These are phyloP conservation scores for Anaspis maculata DNA, from an alignment of 2,888 invertebrate genomes.

Conservation along the genomic window DNA sequence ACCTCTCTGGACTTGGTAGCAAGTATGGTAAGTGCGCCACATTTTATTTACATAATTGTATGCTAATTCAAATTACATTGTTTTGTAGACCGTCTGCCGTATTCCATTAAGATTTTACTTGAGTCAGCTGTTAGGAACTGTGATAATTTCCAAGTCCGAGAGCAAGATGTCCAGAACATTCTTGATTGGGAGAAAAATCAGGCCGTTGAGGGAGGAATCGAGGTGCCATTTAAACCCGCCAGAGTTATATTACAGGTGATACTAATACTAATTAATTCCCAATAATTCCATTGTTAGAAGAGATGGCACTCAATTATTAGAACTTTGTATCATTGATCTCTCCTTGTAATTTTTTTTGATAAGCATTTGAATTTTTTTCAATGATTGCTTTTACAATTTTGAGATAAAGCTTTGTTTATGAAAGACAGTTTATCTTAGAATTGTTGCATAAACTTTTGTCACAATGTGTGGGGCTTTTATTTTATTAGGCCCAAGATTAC, in stretches of 20 bases:
- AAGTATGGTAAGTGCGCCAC: slow-evolving; percentile 65
- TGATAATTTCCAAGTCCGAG: slow-evolving; percentile 85
- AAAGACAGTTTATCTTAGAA: too few relatives aligned
- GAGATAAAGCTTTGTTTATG: too few relatives aligned
- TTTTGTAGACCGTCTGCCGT: slow-evolving; percentile 71
- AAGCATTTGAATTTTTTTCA: too few relatives aligned
- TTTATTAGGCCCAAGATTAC: too few relatives aligned
- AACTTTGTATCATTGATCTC: too few relatives aligned
- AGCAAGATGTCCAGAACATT: slow-evolving; percentile 80
- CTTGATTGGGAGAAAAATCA: slow-evolving; percentile 81
- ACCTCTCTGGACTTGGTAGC: slow-evolving; percentile 61
- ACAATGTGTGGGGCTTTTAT: too few relatives aligned
- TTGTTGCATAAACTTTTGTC: too few relatives aligned
- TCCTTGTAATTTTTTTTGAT: too few relatives aligned
- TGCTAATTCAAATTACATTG: slow-evolving; percentile 1
- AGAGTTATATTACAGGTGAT: slow-evolving; percentile 92
- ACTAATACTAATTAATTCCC: too few relatives aligned
- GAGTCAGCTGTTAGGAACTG: slow-evolving; percentile 96
- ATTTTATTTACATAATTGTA: slow-evolving; percentile 10
- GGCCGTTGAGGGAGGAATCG: slow-evolving; percentile 59
- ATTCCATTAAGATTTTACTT: slow-evolving; percentile 82
- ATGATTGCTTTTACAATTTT: too few relatives aligned
- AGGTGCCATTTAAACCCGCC: slow-evolving; percentile 94
- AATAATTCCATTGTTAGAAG: too few relatives aligned
- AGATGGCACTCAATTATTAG: too few relatives aligned